These are phyloP conservation scores for Parelbella ahira DNA, from an alignment of 2,888 invertebrate species.

Conservation along the genomic window DNA sequence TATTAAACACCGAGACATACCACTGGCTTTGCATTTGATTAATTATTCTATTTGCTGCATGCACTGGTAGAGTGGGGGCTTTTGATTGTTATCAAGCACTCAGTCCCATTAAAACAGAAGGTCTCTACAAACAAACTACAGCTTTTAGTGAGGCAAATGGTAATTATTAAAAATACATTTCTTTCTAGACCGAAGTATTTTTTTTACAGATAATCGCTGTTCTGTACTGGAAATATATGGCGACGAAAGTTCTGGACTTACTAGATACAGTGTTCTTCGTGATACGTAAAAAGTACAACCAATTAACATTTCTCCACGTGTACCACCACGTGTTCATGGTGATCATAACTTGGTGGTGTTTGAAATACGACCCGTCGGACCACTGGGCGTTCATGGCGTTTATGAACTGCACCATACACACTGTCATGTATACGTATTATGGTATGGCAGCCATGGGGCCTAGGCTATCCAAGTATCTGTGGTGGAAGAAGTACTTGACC, in stretches of 20 bases:
- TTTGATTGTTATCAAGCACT: too few relatives aligned
- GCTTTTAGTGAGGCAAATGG: too few relatives aligned
- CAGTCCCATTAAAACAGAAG: too few relatives aligned
- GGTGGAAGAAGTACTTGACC: slow-evolving; percentile 91
- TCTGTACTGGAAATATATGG: slow-evolving; percentile 83
- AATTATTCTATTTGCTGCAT: too few relatives aligned
- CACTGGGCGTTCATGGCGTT: slow-evolving; percentile 85
- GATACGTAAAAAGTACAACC: slow-evolving; percentile 85
- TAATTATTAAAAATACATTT: too few relatives aligned
- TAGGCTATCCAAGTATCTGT: slow-evolving; percentile 83
- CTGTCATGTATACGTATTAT: slow-evolving; percentile 88
- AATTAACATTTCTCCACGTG: slow-evolving; percentile 90
- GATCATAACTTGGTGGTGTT: slow-evolving; percentile 84
- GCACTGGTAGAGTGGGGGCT: too few relatives aligned
- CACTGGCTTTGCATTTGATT: too few relatives aligned
- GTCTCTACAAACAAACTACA: too few relatives aligned
- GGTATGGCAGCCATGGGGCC: slow-evolving; percentile 86
- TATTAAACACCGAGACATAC: too few relatives aligned
- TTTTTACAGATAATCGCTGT: slow-evolving; percentile 41
- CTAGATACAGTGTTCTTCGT: slow-evolving; percentile 90
- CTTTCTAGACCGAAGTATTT: too few relatives aligned
- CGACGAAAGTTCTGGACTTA: slow-evolving; percentile 85
- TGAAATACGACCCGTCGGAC: slow-evolving; percentile 86
- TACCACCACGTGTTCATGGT: slow-evolving; percentile 90
- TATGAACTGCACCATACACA: slow-evolving; percentile 85